These are phyloP conservation scores for Lochmaea capreae DNA, from an alignment of 2,888 invertebrate genomes.

Conservation along the genomic window DNA sequence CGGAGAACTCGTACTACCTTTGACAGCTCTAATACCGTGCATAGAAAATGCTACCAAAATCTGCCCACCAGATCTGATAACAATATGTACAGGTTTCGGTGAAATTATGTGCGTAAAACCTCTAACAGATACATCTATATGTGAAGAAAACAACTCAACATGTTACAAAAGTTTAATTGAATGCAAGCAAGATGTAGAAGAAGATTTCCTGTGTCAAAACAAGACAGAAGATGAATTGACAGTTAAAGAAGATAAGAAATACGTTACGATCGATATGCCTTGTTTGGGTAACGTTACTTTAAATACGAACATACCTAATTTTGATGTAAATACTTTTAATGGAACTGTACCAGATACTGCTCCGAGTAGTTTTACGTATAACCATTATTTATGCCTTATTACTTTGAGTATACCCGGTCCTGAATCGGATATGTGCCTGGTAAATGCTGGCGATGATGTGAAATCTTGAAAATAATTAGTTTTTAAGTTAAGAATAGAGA, in stretches of 20 bases:
- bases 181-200: slow-evolving; percentile 46
- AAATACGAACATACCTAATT: slow-evolving; percentile 51
- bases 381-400: slow-evolving; percentile 52
- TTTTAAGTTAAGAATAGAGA: neutral
- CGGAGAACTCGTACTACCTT: slow-evolving; percentile 58
- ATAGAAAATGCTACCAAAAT: slow-evolving; percentile 57
- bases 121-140: slow-evolving; percentile 50
- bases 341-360: slow-evolving; percentile 47
- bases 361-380: slow-evolving; percentile 49
- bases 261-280: slow-evolving; percentile 52
- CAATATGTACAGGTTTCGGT: slow-evolving; percentile 58
- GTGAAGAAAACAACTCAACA: slow-evolving; percentile 50
- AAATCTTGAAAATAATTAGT: slow-evolving; percentile 10
- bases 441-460: slow-evolving; percentile 9
- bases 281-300: slow-evolving; percentile 61
- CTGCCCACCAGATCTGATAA: slow-evolving; percentile 56
- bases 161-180: slow-evolving; percentile 53
- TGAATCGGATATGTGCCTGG: slow-evolving; percentile 48
- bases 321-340: slow-evolving; percentile 47
- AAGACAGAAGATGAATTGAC: slow-evolving; percentile 47
- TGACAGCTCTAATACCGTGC: slow-evolving; percentile 57
- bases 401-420: slow-evolving; percentile 55
- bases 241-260: slow-evolving; percentile 41
- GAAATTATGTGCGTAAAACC: slow-evolving; percentile 59
- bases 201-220: slow-evolving; percentile 51